These are phyloP conservation scores for Ruditapes philippinarum DNA, from an alignment of 1,140 invertebrate genomes.

Conservation along the genomic window DNA sequence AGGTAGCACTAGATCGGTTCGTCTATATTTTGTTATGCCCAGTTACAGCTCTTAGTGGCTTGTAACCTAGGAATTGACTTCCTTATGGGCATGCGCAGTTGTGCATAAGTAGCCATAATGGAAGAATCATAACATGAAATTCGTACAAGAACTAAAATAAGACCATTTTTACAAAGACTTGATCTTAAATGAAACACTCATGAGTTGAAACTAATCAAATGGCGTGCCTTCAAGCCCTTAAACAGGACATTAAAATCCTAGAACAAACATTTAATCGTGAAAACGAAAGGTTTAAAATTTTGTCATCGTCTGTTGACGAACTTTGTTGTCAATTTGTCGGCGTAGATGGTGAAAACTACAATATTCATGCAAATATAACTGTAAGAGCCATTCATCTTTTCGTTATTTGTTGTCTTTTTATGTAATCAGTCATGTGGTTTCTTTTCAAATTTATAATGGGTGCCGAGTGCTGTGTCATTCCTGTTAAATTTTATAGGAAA, in stretches of 20 bases:
- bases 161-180: neutral
- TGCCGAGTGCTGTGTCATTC: too few species aligned
- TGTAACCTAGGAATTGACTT: too few species aligned
- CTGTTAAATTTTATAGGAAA: too few species aligned
- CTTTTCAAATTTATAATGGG: too few species aligned
- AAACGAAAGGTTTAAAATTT: conserved; percentile 95
- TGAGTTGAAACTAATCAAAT: conserved; percentile 87
- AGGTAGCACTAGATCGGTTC: too few species aligned
- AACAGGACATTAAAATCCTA: conserved; percentile 98
- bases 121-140: conserved; percentile 69
- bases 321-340: conserved; percentile 98
- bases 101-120: conserved; percentile 68
- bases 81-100: conserved; percentile 68
- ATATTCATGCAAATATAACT: conserved; percentile 99
- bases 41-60: too few species aligned
- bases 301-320: conserved; percentile 99
- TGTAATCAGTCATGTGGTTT: too few species aligned
- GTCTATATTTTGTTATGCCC: too few species aligned
- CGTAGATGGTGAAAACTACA: conserved; percentile 97
- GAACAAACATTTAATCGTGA: conserved; percentile 97
- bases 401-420: too few species aligned
- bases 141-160: conserved; percentile 33
- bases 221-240: conserved; percentile 99
- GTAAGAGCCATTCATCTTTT: conserved; percentile 74
- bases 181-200: neutral